Conservation (phyloP, 2,113 vertebrate genomes). For the Rhabdomys dilectus region DNA sequence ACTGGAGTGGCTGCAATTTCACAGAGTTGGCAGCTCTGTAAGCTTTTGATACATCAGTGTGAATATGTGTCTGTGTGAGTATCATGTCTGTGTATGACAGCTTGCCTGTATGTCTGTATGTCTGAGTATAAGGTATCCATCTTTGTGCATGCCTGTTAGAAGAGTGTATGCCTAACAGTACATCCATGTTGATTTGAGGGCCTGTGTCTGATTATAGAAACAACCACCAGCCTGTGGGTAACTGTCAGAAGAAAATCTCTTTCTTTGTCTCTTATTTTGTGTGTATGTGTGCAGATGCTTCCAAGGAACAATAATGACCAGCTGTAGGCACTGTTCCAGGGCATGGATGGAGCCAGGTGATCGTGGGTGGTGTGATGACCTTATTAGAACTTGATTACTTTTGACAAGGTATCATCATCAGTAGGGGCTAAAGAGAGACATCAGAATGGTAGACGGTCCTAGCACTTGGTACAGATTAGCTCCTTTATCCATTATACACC, state of each 20-base stretch:
- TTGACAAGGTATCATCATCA: background rate
- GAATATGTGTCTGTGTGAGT: slow-evolving; percentile 22
- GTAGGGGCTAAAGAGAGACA: background rate
- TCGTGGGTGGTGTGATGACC: background rate
- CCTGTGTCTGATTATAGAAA: slow-evolving; percentile 18
- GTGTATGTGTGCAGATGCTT: slow-evolving; percentile 50
- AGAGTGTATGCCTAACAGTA: background rate
- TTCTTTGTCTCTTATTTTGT: slow-evolving; percentile 39
- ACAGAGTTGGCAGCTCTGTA: background rate
- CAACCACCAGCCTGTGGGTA: background rate
- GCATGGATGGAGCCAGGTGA: slow-evolving; percentile 12
- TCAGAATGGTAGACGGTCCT: background rate
- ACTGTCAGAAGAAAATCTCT: slow-evolving; percentile 43
- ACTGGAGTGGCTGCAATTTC: slow-evolving; percentile 14
- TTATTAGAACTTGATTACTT: slow-evolving; percentile 42
- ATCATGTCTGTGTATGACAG: background rate
- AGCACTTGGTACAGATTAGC: background rate
- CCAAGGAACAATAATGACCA: background rate
- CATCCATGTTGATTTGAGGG: slow-evolving; percentile 37
- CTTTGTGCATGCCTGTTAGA: slow-evolving; percentile 22
- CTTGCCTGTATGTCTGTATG: background rate
- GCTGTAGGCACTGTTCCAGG: slow-evolving; percentile 36
- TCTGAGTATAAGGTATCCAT: background rate
- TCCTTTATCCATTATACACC: background rate
- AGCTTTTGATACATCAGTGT: slow-evolving; percentile 18